Evolutionary conservation across 2,113 vertebrate species (phyloP).

Genomic region (Tragelaphus imberbis): DNA sequence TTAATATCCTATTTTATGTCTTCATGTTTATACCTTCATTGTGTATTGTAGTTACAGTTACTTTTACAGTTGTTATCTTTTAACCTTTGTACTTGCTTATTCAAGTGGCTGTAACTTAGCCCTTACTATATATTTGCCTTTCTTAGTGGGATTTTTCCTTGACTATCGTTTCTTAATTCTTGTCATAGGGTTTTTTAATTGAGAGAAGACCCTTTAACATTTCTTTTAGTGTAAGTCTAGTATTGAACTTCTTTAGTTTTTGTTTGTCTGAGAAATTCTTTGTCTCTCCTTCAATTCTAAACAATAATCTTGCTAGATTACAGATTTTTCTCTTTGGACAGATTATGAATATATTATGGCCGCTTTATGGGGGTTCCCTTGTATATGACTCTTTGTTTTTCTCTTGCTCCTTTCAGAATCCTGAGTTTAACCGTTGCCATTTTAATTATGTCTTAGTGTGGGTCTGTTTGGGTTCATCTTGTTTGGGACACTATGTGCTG

Average conservation of each 20-base stretch:
- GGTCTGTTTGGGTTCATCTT: background rate
- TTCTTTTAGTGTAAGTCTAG: background rate
- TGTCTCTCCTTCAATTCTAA: background rate
- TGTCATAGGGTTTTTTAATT: background rate
- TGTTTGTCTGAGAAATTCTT: background rate
- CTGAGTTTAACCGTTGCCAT: background rate
- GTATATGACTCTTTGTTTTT: background rate
- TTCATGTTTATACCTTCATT: background rate
- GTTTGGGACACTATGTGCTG: background rate
- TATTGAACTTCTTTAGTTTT: background rate
- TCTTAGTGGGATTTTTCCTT: background rate
- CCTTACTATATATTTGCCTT: background rate
- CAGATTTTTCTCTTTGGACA: background rate
- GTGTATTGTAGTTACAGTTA: background rate
- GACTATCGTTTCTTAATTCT: background rate
- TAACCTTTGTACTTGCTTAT: background rate
- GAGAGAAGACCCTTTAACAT: background rate
- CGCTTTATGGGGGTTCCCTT: background rate
- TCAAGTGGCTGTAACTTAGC: background rate
- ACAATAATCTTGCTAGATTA: background rate
- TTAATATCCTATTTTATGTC: background rate
- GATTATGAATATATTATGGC: background rate
- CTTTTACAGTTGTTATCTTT: background rate
- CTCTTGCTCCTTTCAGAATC: background rate
- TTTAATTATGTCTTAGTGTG: background rate